Percentiles rank a stretch among this genome's conserved stretches.
Evolutionary conservation across 2,888 invertebrate species (phyloP).

Genomic region (Agriopis leucophaearia): DNA sequence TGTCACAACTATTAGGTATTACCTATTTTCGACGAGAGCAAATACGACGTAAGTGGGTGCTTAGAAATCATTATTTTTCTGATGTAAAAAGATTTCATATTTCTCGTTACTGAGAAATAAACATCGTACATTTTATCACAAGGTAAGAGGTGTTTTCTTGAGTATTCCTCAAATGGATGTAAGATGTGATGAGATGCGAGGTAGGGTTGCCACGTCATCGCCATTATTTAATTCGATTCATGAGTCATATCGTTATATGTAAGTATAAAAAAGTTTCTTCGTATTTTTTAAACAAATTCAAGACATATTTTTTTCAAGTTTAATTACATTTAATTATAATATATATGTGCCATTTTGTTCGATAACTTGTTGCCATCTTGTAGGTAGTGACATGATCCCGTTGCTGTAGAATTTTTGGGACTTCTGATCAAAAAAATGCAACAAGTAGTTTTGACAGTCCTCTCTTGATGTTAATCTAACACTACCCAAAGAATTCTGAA

Average conservation of each 20-base stretch:
- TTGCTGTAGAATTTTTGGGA: too few relatives aligned
- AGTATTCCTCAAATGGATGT: slow-evolving; percentile 4
- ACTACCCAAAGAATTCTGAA: too few relatives aligned
- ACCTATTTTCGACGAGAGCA: neutral
- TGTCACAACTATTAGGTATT: neutral
- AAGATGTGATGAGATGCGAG: neutral
- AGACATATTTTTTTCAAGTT: too few relatives aligned
- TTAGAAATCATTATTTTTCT: slow-evolving; percentile 1
- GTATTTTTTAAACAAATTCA: too few relatives aligned
- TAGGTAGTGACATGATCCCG: too few relatives aligned
- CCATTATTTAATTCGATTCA: neutral
- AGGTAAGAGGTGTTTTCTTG: slow-evolving; percentile 12
- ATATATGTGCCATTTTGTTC: too few relatives aligned
- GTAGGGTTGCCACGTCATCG: neutral
- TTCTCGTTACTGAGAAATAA: slow-evolving; percentile 8
- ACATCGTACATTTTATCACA: slow-evolving; percentile 21
- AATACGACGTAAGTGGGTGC: neutral
- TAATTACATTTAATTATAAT: too few relatives aligned
- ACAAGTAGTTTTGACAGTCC: too few relatives aligned
- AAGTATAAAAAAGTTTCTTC: too few relatives aligned
- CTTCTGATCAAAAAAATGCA: too few relatives aligned
- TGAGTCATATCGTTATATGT: neutral
- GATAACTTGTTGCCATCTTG: too few relatives aligned
- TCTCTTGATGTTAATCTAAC: too few relatives aligned
- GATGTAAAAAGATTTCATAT: neutral